phyloP scores from a whole-genome alignment of 2,113 vertebrate genomes.

The Chaetodon auriga region DNA sequence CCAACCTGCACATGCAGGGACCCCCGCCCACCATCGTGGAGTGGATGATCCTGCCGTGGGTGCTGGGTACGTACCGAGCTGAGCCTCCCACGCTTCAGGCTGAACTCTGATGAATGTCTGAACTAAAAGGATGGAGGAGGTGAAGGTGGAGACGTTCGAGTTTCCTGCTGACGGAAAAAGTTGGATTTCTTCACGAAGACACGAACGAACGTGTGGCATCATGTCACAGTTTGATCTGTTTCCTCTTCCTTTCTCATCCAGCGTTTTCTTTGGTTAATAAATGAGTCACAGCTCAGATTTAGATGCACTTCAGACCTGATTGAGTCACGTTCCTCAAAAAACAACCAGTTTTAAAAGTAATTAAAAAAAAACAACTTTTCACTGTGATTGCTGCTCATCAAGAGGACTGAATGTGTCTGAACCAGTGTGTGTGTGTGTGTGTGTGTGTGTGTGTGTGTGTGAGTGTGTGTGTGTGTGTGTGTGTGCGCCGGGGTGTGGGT shows the following conservation, averaged over 20 bases:
- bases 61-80: slow-evolving; percentile 85
- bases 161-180: too few relatives aligned
- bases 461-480: too few relatives aligned
- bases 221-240: too few relatives aligned
- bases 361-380: neutral
- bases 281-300: neutral
- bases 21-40: slow-evolving; percentile 96
- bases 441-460: too few relatives aligned
- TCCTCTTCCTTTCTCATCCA: neutral
- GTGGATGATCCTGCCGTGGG: slow-evolving; percentile 99
- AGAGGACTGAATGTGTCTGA: neutral
- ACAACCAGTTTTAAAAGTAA: slow-evolving; percentile 1
- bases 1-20: slow-evolving; percentile 96
- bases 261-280: neutral
- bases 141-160: too few relatives aligned
- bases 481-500: too few relatives aligned
- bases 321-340: slow-evolving; percentile 2
- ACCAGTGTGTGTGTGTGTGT: too few relatives aligned
- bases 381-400: slow-evolving; percentile 46
- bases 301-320: neutral
- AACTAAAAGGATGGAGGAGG: too few relatives aligned
- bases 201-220: too few relatives aligned
- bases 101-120: too few relatives aligned
- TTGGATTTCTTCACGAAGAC: too few relatives aligned
- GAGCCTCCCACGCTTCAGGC: too few relatives aligned